Conservation (phyloP, 2,797 vertebrate genomes). For the Sphenodon punctatus region DNA sequence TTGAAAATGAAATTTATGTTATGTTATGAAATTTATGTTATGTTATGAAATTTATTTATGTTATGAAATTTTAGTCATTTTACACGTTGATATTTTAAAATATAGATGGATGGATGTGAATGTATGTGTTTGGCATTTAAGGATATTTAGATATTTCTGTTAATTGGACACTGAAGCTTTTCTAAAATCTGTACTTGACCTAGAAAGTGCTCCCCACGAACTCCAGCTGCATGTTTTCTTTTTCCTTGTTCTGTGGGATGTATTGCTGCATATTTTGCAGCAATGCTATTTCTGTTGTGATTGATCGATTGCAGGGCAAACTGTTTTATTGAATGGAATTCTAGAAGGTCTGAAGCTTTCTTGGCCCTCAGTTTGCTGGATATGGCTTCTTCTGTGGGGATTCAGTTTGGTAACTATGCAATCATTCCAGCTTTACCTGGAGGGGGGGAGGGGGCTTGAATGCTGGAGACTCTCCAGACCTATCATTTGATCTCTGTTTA, state of each 20-base stretch:
- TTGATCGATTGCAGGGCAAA: constrained; percentile 54
- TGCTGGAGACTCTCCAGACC: constrained; percentile 27
- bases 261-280: not conserved
- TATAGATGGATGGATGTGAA: fast-evolving
- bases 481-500: constrained; percentile 22
- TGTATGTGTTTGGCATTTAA: not conserved
- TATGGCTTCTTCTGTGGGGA: constrained; percentile 29
- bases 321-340: constrained; percentile 49
- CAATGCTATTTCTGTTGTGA: constrained; percentile 43
- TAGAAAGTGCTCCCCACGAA: not conserved
- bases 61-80: too few relatives aligned
- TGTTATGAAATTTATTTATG: too few relatives aligned
- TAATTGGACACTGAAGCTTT: not conserved
- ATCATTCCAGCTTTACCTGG: constrained; percentile 25
- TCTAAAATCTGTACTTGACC: not conserved
- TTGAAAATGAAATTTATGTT: too few relatives aligned
- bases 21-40: too few relatives aligned
- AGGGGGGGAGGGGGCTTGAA: constrained; percentile 11
- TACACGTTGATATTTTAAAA: too few relatives aligned
- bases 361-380: constrained; percentile 56
- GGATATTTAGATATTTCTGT: not conserved
- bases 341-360: constrained; percentile 42
- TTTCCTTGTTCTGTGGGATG: constrained; percentile 13
- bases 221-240: not conserved
- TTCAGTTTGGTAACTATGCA: constrained; percentile 61